Evolutionary conservation across 2,797 vertebrate species (phyloP), one percentile per base, ranked within the genome.

Genomic region (Dipus sagitta): DNA sequence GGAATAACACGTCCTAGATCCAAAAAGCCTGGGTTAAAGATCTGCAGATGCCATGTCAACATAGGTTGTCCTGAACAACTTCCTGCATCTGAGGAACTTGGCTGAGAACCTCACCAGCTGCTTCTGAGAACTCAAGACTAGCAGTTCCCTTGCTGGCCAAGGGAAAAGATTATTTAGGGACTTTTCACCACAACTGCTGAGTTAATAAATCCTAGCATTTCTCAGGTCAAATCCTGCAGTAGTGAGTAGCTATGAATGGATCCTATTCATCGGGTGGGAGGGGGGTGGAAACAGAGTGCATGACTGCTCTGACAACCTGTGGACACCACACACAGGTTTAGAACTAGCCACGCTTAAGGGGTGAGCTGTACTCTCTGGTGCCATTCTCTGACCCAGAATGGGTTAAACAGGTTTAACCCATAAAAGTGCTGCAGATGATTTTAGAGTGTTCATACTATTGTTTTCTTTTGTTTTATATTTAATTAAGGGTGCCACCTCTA

Each of bases 121-220:
- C 97, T 98, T 97, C 98, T 96, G 97, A 97, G 98, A 98, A 98
- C 98, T 97, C 94, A 92, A 97, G 97, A 97, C 97, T 97, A 97
- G 97, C 94, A 96, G 97, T 97, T 98, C 98, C 98, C 99, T 99
- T 98, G 98, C 99, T 99, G 99, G 98, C 98, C 98, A 95, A 98
- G 99, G 98, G 98, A 91, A 97, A 96, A 98, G 93, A 96, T 98
- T 97, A 97, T 95, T 97, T 98, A 97, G 95, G 98, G 94, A 97
- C 97, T 93, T 98, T 98, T 97, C 97, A 94, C 97, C 97, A 96
- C 97, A 96, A 97, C 85, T 95, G 98, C 97, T 97, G 95, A 98
- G 97, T 98, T 98, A 98, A 98, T 98, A 98, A 98, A 97, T 95
- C 98, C 98, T 98, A 98, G 96, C 97, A 95, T 98, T 98, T 98